Conservation (phyloP, 2,797 vertebrate genomes). For the Centropyge bicolor region DNA sequence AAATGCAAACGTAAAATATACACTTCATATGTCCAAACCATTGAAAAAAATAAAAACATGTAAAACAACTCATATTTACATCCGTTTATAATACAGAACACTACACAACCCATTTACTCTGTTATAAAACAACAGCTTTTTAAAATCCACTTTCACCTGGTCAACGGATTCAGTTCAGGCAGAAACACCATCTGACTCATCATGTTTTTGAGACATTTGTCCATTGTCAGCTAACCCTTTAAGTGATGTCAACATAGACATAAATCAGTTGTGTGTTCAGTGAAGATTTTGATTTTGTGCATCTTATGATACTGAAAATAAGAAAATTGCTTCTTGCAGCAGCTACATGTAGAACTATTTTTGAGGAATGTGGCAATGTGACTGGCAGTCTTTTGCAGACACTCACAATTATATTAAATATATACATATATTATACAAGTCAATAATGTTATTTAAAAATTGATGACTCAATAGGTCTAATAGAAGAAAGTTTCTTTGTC, state of each 20-base stretch:
- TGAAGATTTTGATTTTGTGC: neutral
- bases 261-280: neutral
- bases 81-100: constrained; percentile 45
- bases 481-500: neutral
- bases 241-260: neutral
- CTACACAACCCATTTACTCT: constrained; percentile 21
- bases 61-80: constrained; percentile 66
- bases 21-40: constrained; percentile 45
- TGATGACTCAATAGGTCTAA: constrained; percentile 4
- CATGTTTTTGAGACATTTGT: neutral
- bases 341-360: neutral
- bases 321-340: neutral
- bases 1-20: constrained; percentile 43
- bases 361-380: neutral
- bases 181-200: neutral
- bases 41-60: constrained; percentile 50
- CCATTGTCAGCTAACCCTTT: neutral
- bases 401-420: neutral
- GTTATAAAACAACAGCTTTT: constrained; percentile 57
- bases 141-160: neutral
- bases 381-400: neutral
- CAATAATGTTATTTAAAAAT: neutral
- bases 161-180: neutral
- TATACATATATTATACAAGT: neutral
- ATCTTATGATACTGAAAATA: neutral